phyloP scores from a whole-genome alignment of 2,113 vertebrate species.

The Stomatorhinus ivindoensis region DNA sequence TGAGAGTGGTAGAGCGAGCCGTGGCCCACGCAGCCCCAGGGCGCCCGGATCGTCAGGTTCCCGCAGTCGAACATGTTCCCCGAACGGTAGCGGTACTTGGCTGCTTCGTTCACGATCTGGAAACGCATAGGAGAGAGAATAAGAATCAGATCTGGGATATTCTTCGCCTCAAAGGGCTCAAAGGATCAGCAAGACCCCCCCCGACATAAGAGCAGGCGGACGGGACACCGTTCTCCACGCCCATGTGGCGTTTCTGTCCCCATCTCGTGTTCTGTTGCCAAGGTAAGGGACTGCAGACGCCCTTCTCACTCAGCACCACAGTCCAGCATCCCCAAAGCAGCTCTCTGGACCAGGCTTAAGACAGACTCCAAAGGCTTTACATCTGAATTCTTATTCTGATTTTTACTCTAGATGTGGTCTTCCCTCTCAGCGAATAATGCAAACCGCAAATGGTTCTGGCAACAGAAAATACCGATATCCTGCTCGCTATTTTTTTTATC shows the following conservation, averaged over 20 bases:
- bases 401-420: not conserved
- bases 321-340: not conserved
- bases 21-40: conserved; percentile 95
- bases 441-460: not conserved
- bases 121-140: conserved; percentile 19
- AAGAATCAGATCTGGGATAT: not conserved
- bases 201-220: not conserved
- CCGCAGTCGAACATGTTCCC: conserved; percentile 92
- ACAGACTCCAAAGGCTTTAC: not conserved
- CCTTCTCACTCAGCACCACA: not conserved
- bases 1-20: conserved; percentile 95
- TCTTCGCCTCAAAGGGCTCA: not conserved
- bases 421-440: not conserved
- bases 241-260: not conserved
- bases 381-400: not conserved
- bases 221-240: not conserved
- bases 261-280: not conserved
- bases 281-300: not conserved
- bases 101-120: conserved; percentile 97
- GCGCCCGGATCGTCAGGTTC: conserved; percentile 86
- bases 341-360: not conserved
- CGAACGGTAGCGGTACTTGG: conserved; percentile 93
- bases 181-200: not conserved
- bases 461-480: not conserved
- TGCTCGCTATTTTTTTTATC: not conserved